These are phyloP conservation scores for Spodoptera exigua DNA, from an alignment of 2,888 invertebrate genomes.

Conservation along the genomic window DNA sequence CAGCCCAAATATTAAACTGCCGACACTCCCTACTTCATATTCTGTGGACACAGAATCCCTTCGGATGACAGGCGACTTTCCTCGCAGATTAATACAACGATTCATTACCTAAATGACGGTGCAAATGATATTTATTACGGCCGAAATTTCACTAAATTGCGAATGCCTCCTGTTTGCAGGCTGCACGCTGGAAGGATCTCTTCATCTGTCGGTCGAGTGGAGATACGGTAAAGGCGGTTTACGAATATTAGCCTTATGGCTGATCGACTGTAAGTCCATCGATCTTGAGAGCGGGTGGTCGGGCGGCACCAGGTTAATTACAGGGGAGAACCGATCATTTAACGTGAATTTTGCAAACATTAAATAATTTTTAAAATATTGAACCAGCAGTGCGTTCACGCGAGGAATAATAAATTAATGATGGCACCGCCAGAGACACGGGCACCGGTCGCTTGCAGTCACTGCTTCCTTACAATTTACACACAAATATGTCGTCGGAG, in stretches of 20 bases:
- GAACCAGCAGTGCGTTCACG: constrained; percentile 81
- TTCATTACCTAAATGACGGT: constrained; percentile 78
- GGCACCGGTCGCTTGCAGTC: constrained; percentile 40
- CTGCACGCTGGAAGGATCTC: constrained; percentile 67
- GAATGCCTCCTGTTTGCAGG: constrained; percentile 53
- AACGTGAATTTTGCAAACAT: constrained; percentile 86
- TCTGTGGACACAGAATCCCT: constrained; percentile 14
- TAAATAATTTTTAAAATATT: constrained; percentile 82
- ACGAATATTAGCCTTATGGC: constrained; percentile 79
- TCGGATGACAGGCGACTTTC: constrained; percentile 27
- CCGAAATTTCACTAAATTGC: constrained; percentile 75
- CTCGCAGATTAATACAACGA: constrained; percentile 63
- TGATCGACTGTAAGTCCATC: constrained; percentile 80
- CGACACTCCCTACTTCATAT: neutral
- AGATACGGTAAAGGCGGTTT: constrained; percentile 76
- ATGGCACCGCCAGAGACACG: constrained; percentile 65
- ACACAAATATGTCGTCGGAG: constrained; percentile 41
- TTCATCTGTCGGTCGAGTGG: constrained; percentile 76
- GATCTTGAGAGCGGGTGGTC: constrained; percentile 82
- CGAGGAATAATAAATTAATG: constrained; percentile 83
- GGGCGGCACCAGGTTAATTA: constrained; percentile 83
- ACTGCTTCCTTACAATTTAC: constrained; percentile 47
- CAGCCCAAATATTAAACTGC: constrained; percentile 60
- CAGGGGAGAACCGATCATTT: constrained; percentile 84
- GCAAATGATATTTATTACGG: constrained; percentile 77